Base-by-base conservation (phyloP, 2,797 vertebrate species). In the Melanotaenia boesemani region DNA sequence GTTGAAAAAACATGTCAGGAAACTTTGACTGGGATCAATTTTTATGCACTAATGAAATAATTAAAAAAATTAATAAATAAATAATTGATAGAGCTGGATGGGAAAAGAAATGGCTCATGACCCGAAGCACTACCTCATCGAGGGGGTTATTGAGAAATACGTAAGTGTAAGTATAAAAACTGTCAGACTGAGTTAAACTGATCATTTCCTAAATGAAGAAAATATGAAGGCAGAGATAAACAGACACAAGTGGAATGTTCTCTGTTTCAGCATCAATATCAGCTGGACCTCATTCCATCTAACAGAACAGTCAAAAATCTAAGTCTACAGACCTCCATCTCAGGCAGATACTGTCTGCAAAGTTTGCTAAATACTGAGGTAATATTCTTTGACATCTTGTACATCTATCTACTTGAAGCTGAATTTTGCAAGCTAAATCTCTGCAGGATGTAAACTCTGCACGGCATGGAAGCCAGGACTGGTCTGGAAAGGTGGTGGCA, bases 21-120 rank as follows among this genome's bases (percentile, higher is more conserved):
- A 50, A 48, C 18, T 20, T 20, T 12, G 13, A 44, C 20, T 50
- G 8, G 48, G 20, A 55, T 20, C 58, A 67, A 46, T 0, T 44
- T 67, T 36, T 24, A 22, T 34, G 50, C n/a, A 65, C 6, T 20
- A 9, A 67, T 22, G 52, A 67, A 44, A 58, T 28, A 37, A 67
- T 32, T 57, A 1, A 26, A 62, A 44, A 6, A 30, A 30, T 34
- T 15, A 26, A 34, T 34, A 34, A 34, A 34, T 34, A 18, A 44
- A 39, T 39, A 39, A 39, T 12, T 26, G 30, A 65, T 20, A n/a
- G 36, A 67, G n/a, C 20, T 41, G 36, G 65, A 67, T 41, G 24
- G 4, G 28, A 57, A 37, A 39, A 44, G 20, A 28, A 58, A 30
- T 30, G n/a, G 1, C 4, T 46, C 20, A 46, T 24, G 66, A 1